Evolutionary conservation across 37 sponge, comb jelly and placozoan genomes (phyloP).

Genomic region (Spongilla lacustris): DNA sequence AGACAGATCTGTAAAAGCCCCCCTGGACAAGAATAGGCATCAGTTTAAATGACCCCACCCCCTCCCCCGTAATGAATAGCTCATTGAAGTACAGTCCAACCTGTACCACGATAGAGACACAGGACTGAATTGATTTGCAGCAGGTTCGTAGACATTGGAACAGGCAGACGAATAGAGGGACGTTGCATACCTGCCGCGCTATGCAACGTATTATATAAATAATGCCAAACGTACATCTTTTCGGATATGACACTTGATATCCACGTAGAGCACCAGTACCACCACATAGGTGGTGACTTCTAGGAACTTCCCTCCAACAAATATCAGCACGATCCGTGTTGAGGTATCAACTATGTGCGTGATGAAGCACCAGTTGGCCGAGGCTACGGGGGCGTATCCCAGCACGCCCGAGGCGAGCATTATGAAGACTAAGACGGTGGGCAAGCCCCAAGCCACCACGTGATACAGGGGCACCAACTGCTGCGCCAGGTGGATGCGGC

Average conservation of each 20-base stretch:
- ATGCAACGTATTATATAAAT: too few species aligned
- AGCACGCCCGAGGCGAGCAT: constrained; percentile 20
- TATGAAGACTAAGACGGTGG: constrained; percentile 18
- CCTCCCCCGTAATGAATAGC: too few species aligned
- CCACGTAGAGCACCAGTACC: constrained; percentile 20
- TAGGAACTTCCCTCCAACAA: constrained; percentile 38
- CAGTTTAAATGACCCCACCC: too few species aligned
- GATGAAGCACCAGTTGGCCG: constrained; percentile 70
- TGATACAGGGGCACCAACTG: constrained; percentile 49
- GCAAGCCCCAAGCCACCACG: constrained; percentile 30
- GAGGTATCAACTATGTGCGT: background rate
- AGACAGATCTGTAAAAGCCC: too few species aligned
- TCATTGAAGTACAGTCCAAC: too few species aligned
- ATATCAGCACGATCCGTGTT: background rate
- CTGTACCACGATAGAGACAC: too few species aligned
- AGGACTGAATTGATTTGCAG: too few species aligned
- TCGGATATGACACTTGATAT: background rate
- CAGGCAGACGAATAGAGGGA: too few species aligned
- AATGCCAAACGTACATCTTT: background rate
- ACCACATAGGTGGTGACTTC: constrained; percentile 40
- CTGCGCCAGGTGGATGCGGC: constrained; percentile 3
- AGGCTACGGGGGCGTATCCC: constrained; percentile 49
- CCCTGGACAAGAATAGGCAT: too few species aligned
- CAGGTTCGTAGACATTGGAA: too few species aligned
- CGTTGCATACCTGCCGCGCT: background rate